Base-by-base conservation (phyloP, 2,797 vertebrate genomes). In the Spinus olivaceus region DNA sequence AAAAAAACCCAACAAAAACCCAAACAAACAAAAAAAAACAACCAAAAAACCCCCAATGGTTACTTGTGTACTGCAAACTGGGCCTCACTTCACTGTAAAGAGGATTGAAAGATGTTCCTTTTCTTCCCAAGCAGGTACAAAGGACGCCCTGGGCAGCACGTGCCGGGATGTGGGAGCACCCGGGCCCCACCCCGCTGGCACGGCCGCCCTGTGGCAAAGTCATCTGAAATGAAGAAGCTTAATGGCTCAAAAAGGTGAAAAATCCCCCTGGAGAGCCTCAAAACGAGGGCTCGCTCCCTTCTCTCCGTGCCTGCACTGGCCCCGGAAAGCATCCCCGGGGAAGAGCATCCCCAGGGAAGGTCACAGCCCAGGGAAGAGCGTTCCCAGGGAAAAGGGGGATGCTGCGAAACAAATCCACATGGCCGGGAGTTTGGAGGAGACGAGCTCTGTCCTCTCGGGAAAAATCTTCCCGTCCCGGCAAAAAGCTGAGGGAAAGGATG, bases 21-120 rank as follows among this genome's bases (percentile, higher is more conserved):
- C 16, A 33, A 51, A 12, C 4, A 14, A 44, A 13, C 37, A 37
- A 37, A 21, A 30, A 50, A 16, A 12, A 10, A 3, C 47, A 20
- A 60, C 61, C 19, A 39, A 61, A 53, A 64, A 61, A 21, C 6
- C 27, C 81, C 77, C 86, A 60, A 77, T 85, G 91, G 51, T 94
- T 82, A 88, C 37, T 86, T 94, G 81, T 83, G 92, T 88, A 94
- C 96, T 88, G 93, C 89, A 67, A 96, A 86, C 60, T 53, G 92
- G 81, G 91, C 78, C 92, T 70, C 6, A 22, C 85, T 86, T 87
- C 61, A 50, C 67, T 25, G 67, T 19, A 35, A 81, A 86, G 94
- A 91, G 71, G 71, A 78, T 24, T 46, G 30, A 22, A 85, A 86
- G 88, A 90, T 63, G 88, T 79, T 80, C 78, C 84, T 97, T 91